A percentile compares a stretch with the other conserved stretches of the same genome.
These are phyloP conservation scores for Asarcornis scutulata DNA, from an alignment of 2,113 vertebrate genomes.

Conservation along the genomic window DNA sequence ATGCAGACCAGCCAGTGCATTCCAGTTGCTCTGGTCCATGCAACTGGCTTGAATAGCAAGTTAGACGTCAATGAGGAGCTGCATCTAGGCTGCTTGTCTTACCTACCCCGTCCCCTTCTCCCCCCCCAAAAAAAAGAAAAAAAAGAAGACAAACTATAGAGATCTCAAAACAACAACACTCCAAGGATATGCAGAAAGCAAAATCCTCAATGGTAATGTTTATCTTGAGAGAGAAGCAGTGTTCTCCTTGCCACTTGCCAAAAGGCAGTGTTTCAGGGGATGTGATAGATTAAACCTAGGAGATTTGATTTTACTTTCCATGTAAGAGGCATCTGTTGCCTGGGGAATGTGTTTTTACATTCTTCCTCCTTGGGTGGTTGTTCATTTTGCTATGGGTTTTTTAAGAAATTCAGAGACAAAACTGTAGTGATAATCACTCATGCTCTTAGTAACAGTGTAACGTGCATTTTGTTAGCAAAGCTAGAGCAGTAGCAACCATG, in stretches of 20 bases:
- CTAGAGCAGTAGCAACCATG: not conserved
- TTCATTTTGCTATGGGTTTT: not conserved
- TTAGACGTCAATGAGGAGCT: accelerated
- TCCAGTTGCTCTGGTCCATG: not conserved
- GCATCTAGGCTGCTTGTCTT: not conserved
- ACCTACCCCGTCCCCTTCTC: too few relatives aligned
- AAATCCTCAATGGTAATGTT: not conserved
- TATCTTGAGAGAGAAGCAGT: not conserved
- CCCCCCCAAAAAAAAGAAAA: too few relatives aligned
- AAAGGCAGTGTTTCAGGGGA: not conserved
- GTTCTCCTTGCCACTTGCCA: not conserved
- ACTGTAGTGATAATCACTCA: not conserved
- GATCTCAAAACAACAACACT: not conserved
- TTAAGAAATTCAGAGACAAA: not conserved
- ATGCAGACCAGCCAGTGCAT: not conserved
- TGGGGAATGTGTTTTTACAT: not conserved
- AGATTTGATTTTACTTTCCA: not conserved
- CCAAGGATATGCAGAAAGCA: not conserved
- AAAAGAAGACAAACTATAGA: too few relatives aligned
- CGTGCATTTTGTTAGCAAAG: not conserved
- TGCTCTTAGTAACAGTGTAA: not conserved
- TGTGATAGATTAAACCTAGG: not conserved
- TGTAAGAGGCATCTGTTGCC: not conserved
- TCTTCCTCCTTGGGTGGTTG: not conserved
- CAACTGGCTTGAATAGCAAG: not conserved